These are phyloP conservation scores for Diarsia mendica DNA, from an alignment of 2,888 invertebrate genomes.

Conservation along the genomic window DNA sequence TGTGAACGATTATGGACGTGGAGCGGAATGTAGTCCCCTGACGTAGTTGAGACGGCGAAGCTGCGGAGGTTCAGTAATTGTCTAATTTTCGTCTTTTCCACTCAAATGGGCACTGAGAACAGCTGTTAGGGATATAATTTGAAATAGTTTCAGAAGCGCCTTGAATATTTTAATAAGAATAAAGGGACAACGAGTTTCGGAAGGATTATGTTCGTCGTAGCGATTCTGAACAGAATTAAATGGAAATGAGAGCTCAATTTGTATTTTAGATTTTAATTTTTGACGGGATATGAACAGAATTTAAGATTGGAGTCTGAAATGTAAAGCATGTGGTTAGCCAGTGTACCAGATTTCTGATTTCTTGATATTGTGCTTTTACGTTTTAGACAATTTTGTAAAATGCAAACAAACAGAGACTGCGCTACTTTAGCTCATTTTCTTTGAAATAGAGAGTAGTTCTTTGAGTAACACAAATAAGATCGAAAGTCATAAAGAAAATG, in stretches of 20 bases:
- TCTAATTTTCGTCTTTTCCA: constrained; percentile 69
- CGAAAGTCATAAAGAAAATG: not conserved
- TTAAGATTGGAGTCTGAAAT: constrained; percentile 4
- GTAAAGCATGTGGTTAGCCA: constrained; percentile 12
- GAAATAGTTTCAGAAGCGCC: constrained; percentile 57
- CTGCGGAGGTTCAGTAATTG: constrained; percentile 64
- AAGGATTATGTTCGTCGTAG: constrained; percentile 50
- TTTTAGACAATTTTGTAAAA: not conserved
- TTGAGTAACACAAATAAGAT: not conserved
- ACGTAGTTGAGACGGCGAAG: constrained; percentile 59
- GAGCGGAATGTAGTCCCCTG: constrained; percentile 66
- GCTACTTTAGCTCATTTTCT: not conserved
- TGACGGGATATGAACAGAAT: not conserved
- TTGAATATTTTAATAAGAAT: constrained; percentile 55
- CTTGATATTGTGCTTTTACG: not conserved
- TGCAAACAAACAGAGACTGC: not conserved
- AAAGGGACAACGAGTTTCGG: constrained; percentile 32
- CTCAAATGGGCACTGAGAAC: constrained; percentile 59
- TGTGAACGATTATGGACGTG: constrained; percentile 72
- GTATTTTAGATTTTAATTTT: constrained; percentile 29
- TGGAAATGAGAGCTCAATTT: constrained; percentile 31
- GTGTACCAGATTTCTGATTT: constrained; percentile 10
- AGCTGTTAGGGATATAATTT: constrained; percentile 57
- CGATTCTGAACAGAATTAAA: constrained; percentile 43
- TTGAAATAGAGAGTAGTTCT: not conserved